phyloP scores from a whole-genome alignment of 2,113 vertebrate species.

The Catagonus wagneri region DNA sequence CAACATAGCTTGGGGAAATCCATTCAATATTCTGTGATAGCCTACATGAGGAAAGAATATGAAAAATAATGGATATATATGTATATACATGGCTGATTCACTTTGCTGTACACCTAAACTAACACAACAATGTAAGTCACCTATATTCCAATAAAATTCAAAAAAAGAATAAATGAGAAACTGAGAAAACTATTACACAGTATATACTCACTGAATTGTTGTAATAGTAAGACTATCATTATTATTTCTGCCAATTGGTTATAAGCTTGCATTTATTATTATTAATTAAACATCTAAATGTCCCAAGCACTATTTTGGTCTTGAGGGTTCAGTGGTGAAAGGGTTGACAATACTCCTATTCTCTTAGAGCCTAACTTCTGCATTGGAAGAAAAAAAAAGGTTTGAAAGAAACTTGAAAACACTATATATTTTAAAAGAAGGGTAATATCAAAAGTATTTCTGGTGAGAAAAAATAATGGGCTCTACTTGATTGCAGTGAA shows the following conservation, averaged over 20 bases:
- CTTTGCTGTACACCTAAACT: no score
- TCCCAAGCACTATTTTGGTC: background rate
- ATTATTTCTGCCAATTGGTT: background rate
- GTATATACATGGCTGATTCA: no score
- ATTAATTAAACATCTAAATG: background rate
- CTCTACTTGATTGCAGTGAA: background rate
- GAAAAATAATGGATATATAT: no score
- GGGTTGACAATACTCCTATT: background rate
- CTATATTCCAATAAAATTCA: no score
- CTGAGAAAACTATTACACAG: background rate
- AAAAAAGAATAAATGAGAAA: no score
- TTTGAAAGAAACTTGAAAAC: background rate
- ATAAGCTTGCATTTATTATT: background rate
- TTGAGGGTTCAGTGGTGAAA: background rate
- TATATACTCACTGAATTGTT: background rate
- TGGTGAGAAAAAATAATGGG: background rate
- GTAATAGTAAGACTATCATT: background rate
- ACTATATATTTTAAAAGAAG: background rate
- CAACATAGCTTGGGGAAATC: no score
- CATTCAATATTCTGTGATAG: no score
- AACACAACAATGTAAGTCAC: no score
- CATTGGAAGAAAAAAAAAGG: background rate
- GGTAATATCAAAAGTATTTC: background rate
- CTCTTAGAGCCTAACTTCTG: background rate
- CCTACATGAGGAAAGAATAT: no score